phyloP scores from a whole-genome alignment of 1,140 invertebrate species.

The Chrysopa pallens region DNA sequence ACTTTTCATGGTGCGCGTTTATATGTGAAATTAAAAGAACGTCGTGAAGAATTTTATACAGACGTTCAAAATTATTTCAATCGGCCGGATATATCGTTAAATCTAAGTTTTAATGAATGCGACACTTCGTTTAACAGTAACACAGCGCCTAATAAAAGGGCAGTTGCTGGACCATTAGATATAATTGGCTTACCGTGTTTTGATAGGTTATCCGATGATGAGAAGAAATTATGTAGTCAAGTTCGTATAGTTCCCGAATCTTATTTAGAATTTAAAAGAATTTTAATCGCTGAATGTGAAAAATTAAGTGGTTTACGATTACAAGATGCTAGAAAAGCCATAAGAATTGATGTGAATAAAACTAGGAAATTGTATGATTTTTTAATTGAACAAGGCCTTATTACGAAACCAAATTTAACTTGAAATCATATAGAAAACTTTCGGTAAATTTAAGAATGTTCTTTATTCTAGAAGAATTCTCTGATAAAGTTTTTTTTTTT shows the following conservation, averaged over 20 bases:
- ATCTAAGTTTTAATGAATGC: conserved; percentile 18
- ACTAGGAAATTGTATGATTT: conserved; percentile 79
- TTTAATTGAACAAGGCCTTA: conserved; percentile 49
- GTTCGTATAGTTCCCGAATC: conserved; percentile 53
- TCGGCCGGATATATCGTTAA: conserved; percentile 11
- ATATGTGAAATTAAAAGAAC: conserved; percentile 42
- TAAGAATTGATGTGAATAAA: conserved; percentile 91
- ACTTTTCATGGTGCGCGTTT: conserved; percentile 42
- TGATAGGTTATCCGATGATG: conserved; percentile 48
- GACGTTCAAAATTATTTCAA: conserved; percentile 21
- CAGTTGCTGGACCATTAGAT: conserved; percentile 43
- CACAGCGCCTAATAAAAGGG: conserved; percentile 4
- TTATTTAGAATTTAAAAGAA: conserved; percentile 57
- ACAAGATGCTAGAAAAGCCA: conserved; percentile 57
- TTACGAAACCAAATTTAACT: conserved; percentile 28
- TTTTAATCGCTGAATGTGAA: conserved; percentile 55
- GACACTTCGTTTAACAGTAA: conserved; percentile 3
- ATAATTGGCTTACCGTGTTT: conserved; percentile 62
- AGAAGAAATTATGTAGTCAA: conserved; percentile 57
- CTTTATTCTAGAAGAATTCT: too few species aligned
- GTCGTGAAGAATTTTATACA: conserved; percentile 35
- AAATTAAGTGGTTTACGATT: conserved; percentile 50
- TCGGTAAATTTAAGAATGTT: too few species aligned
- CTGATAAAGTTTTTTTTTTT: too few species aligned
- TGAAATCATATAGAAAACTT: background rate